Percentiles rank a stretch among this genome's conserved stretches.
These are phyloP conservation scores for Orchesella cincta DNA, from an alignment of 1,140 invertebrate species.

Conservation along the genomic window DNA sequence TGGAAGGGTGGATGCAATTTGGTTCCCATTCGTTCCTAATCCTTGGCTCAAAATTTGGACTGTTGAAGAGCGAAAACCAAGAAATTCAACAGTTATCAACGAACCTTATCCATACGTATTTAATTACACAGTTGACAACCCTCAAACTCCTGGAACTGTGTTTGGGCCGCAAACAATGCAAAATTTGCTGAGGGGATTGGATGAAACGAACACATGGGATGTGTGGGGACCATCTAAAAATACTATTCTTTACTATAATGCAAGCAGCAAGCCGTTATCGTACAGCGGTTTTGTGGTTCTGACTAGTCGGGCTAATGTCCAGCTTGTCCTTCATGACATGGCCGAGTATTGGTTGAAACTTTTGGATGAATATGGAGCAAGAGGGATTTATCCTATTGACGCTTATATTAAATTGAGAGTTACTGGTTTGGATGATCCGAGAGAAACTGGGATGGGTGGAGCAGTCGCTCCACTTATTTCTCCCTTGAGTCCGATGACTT, in stretches of 20 bases:
- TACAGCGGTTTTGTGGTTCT: constrained; percentile 32
- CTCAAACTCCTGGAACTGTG: neutral
- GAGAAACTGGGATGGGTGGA: neutral
- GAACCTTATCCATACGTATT: constrained; percentile 40
- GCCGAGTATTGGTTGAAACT: neutral
- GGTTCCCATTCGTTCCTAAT: constrained; percentile 34
- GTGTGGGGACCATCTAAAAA: constrained; percentile 43
- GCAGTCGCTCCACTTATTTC: constrained; percentile 14
- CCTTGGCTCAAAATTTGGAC: constrained; percentile 40
- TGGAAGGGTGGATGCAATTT: constrained; percentile 35
- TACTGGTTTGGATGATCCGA: constrained; percentile 29
- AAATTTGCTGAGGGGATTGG: constrained; percentile 18
- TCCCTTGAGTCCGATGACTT: neutral
- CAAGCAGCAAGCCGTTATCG: constrained; percentile 3
- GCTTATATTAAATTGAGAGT: constrained; percentile 34
- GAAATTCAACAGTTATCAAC: neutral
- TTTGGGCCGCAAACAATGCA: constrained; percentile 22
- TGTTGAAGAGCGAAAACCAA: constrained; percentile 5
- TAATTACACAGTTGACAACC: neutral
- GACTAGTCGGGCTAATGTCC: constrained; percentile 21
- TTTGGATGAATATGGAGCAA: neutral
- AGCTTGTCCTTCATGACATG: constrained; percentile 20
- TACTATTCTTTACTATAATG: constrained; percentile 34
- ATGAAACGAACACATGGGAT: constrained; percentile 13
- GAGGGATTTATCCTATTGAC: constrained; percentile 37